Base-by-base conservation (phyloP, 2,797 vertebrate species). In the Enteromius trimaculatus region DNA sequence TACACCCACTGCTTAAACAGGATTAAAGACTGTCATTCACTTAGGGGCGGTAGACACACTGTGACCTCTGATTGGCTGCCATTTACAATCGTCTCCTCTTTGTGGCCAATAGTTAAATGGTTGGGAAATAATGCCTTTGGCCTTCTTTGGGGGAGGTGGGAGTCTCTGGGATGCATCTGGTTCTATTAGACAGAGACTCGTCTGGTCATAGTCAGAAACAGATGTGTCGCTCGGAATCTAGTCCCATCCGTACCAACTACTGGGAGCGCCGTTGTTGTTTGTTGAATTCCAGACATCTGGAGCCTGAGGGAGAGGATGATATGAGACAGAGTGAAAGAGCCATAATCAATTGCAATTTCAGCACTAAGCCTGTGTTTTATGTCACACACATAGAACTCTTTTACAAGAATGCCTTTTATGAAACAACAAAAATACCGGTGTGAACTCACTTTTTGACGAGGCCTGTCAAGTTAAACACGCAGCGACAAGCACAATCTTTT, bases 221-320 rank as follows among this genome's bases (percentile, higher is more conserved):
- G 81, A 82, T 82, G 72, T 76, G 60, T 49, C 4, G 37, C 47
- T 82, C 68, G 44, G 5, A 53, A 66, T 53, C 26, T 31, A 68
- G 47, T 77, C n/a, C 69, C 11, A 2, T 68, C 72, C 16, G 34
- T 82, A 82, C 47, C 71, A 68, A 77, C 72, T 39, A 42, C 71
- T 58, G 72, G 7, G 62, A 68, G 34, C 8, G 2, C 7, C 3
- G n/a, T 72, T 66, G 62, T 76, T 77, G 62, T 82, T 76, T 53
- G 72, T 76, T 55, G 11, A 66, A 39, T 58, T 68, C 71, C 62
- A 76, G 17, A 44, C 60, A 82, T 62, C 72, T 76, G 62, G n/a
- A 77, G 81, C 62, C 47, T 68, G 19, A 21, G 71, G 11, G 23
- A 82, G 17, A 68, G 11, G 11, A 42, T 58, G n/a, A 81, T 60